Percentiles rank a stretch among this genome's conserved stretches.
These are phyloP conservation scores for Pteropus alecto DNA, from an alignment of 2,113 vertebrate genomes.

Conservation along the genomic window DNA sequence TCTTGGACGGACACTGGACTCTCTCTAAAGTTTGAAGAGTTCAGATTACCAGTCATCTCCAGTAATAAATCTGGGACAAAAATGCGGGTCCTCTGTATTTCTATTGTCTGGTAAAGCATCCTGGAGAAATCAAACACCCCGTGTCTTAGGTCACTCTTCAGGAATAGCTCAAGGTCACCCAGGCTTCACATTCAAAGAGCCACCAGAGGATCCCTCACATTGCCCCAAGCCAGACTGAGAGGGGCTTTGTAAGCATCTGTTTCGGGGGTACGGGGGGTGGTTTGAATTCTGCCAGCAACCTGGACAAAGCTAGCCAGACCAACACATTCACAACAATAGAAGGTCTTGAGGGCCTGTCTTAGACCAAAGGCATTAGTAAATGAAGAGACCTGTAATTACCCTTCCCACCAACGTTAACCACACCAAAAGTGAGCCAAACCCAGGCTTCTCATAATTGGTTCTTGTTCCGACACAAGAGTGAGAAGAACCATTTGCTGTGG, in stretches of 20 bases:
- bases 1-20: background rate
- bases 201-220: background rate
- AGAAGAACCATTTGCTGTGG: slow-evolving; percentile 54
- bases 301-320: background rate
- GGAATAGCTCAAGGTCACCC: background rate
- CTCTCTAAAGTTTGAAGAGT: background rate
- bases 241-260: background rate
- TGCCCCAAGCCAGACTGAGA: background rate
- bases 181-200: slow-evolving; percentile 14
- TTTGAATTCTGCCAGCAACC: background rate
- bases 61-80: background rate
- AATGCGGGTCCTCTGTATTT: background rate
- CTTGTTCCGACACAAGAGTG: slow-evolving; percentile 55
- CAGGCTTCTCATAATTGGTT: slow-evolving; percentile 72
- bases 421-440: slow-evolving; percentile 65
- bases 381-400: slow-evolving; percentile 33
- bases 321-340: background rate
- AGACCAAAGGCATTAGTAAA: slow-evolving; percentile 16
- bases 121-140: slow-evolving; percentile 20
- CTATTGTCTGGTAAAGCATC: rapidly evolving
- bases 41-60: background rate
- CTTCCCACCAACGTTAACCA: slow-evolving; percentile 70
- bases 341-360: slow-evolving; percentile 9
- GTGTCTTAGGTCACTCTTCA: background rate
- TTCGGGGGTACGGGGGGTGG: background rate